Evolutionary conservation across 2,888 invertebrate species (phyloP).

Genomic region (Cephus sareptanus): DNA sequence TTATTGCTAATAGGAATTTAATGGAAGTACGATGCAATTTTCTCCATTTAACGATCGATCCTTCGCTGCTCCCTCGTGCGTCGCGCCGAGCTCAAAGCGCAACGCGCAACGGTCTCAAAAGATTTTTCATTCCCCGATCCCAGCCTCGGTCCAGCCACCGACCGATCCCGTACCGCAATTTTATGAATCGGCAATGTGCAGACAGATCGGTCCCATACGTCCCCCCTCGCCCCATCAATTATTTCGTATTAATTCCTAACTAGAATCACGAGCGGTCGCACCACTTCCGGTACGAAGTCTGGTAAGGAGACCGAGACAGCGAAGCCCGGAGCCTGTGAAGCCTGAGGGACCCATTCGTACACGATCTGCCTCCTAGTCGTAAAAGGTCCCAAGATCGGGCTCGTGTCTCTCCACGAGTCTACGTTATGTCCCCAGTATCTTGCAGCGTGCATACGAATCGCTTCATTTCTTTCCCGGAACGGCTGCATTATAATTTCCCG

Average conservation of each 20-base stretch:
- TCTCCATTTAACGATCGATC: conserved; percentile 41
- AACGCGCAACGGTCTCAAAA: neutral
- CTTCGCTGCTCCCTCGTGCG: conserved; percentile 12
- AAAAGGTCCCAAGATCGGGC: conserved; percentile 12
- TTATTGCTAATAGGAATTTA: conserved; percentile 58
- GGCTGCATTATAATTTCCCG: conserved; percentile 12
- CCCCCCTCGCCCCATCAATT: neutral
- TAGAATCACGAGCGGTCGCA: neutral
- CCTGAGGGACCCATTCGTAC: neutral
- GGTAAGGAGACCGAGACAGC: neutral
- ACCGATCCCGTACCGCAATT: no score
- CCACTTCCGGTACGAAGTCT: neutral
- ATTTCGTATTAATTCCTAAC: neutral
- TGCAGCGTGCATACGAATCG: conserved; percentile 50
- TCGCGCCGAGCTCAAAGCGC: neutral
- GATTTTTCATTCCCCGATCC: neutral
- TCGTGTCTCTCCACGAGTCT: conserved; percentile 12
- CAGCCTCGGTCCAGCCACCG: no score
- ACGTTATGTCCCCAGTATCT: conserved; percentile 13
- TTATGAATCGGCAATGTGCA: neutral
- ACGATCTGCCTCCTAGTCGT: conserved; percentile 5
- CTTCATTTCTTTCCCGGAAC: conserved; percentile 45
- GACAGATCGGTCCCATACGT: neutral
- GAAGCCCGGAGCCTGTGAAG: neutral
- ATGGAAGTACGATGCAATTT: conserved; percentile 47